Evolutionary conservation across 1,140 invertebrate genomes (phyloP).

Genomic region (Procambarus clarkii): DNA sequence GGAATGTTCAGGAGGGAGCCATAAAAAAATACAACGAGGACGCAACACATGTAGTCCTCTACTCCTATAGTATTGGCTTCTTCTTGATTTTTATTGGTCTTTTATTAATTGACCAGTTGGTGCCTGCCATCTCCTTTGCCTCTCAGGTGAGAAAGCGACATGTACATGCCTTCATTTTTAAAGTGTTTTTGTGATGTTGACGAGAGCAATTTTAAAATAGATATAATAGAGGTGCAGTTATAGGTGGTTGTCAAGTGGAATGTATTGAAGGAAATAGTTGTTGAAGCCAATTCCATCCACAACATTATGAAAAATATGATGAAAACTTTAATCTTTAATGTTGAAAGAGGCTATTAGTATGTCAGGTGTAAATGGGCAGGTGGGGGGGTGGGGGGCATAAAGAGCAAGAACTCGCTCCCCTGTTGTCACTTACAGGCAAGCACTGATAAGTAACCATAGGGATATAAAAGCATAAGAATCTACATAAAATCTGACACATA

Average conservation of each 20-base stretch:
- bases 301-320: not conserved
- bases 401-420: too few species aligned
- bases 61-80: slow-evolving; percentile 93
- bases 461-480: too few species aligned
- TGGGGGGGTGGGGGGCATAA: too few species aligned
- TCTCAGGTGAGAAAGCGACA: slow-evolving; percentile 80
- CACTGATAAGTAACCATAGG: too few species aligned
- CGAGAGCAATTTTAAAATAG: not conserved
- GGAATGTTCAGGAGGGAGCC: slow-evolving; percentile 96
- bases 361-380: too few species aligned
- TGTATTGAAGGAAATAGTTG: too few species aligned
- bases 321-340: too few species aligned
- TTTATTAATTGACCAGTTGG: slow-evolving; percentile 84
- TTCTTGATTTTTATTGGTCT: slow-evolving; percentile 89
- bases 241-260: not conserved
- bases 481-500: too few species aligned
- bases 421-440: too few species aligned
- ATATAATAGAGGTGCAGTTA: not conserved
- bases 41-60: slow-evolving; percentile 95
- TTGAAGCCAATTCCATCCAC: too few species aligned
- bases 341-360: too few species aligned
- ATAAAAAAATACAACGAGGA: slow-evolving; percentile 89
- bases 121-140: slow-evolving; percentile 87
- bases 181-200: too few species aligned
- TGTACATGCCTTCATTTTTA: not conserved